These are phyloP conservation scores for Drosophila pruinosa DNA, from an alignment of 1,140 invertebrate genomes.

Conservation along the genomic window DNA sequence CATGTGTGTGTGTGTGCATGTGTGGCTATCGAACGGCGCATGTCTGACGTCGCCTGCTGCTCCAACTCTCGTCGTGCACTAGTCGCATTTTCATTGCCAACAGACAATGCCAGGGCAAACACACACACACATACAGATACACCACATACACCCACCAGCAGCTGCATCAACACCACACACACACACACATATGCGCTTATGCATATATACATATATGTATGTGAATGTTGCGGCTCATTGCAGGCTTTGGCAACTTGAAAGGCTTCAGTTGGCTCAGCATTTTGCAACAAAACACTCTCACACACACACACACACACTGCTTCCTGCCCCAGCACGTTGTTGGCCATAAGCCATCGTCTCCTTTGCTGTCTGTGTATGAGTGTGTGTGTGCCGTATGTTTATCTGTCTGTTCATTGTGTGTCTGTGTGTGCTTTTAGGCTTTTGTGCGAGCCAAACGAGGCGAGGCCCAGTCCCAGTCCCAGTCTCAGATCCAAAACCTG, in stretches of 20 bases:
- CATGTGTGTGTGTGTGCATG: not conserved
- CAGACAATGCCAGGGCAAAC: conserved; percentile 76
- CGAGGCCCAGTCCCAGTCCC: conserved; percentile 31
- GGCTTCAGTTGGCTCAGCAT: conserved; percentile 62
- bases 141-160: conserved; percentile 29
- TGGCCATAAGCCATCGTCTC: conserved; percentile 57
- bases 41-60: conserved; percentile 37
- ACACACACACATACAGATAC: conserved; percentile 22
- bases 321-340: conserved; percentile 48
- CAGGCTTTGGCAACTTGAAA: conserved; percentile 68
- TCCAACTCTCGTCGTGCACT: not conserved
- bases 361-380: conserved; percentile 23
- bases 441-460: conserved; percentile 61
- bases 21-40: conserved; percentile 53
- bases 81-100: conserved; percentile 77
- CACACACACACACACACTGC: conserved; percentile 27
- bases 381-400: conserved; percentile 31
- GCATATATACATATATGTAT: not conserved
- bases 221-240: conserved; percentile 34
- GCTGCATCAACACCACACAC: conserved; percentile 15
- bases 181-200: conserved; percentile 15
- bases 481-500: conserved; percentile 14
- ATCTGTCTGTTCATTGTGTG: conserved; percentile 35
- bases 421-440: conserved; percentile 74
- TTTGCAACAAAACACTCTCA: too few relatives aligned